Conservation (phyloP, 2,888 invertebrate species). For the Lycocerus yunnanus region DNA sequence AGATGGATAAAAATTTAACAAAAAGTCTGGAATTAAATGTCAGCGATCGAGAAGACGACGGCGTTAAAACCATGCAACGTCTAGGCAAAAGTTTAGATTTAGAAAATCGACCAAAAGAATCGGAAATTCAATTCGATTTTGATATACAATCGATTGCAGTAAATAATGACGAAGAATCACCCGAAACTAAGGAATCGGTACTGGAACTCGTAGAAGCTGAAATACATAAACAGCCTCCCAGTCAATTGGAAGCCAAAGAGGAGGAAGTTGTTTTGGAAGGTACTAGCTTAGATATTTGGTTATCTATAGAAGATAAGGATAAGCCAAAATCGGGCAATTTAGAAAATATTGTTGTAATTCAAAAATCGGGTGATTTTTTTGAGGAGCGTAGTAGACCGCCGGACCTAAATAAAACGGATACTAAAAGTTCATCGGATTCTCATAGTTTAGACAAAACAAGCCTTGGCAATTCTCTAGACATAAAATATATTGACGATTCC, state of each 20-base stretch:
- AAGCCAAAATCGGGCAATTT: constrained; percentile 48
- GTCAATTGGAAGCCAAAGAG: constrained; percentile 32
- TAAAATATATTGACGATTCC: constrained; percentile 55
- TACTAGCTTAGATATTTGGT: constrained; percentile 56
- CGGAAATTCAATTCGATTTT: constrained; percentile 45
- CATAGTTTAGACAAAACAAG: constrained; percentile 51
- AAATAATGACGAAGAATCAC: constrained; percentile 46
- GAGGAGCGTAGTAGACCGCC: constrained; percentile 52
- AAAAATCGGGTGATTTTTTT: constrained; percentile 55
- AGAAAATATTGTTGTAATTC: constrained; percentile 50
- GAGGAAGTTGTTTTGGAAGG: constrained; percentile 52
- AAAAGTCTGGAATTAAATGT: constrained; percentile 72
- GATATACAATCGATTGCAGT: constrained; percentile 46
- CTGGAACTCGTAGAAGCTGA: constrained; percentile 60
- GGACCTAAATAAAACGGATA: constrained; percentile 50
- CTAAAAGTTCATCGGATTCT: constrained; percentile 54
- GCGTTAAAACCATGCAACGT: constrained; percentile 48
- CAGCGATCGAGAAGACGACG: constrained; percentile 42
- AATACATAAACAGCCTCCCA: constrained; percentile 54
- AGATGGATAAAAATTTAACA: constrained; percentile 56
- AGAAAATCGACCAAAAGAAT: constrained; percentile 47
- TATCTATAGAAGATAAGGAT: constrained; percentile 51
- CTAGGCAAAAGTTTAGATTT: constrained; percentile 55
- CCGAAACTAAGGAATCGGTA: constrained; percentile 57
- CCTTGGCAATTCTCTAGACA: constrained; percentile 54